These are phyloP conservation scores for Rugalucina vietnamica DNA, from an alignment of 2,888 invertebrate species.

Conservation along the genomic window DNA sequence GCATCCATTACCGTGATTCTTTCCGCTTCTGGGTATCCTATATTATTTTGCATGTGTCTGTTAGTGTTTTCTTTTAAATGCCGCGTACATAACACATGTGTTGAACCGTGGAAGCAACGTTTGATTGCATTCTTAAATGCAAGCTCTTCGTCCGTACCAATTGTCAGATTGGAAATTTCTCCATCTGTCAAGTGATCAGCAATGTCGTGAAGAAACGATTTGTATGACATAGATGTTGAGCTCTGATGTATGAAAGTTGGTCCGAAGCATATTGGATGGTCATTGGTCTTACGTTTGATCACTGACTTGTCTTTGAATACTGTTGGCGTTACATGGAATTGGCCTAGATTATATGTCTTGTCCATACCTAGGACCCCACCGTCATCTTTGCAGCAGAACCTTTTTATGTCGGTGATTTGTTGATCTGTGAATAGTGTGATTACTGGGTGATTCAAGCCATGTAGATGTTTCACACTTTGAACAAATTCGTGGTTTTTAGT, in stretches of 20 bases:
- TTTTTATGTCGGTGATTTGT: conserved; percentile 25
- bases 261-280: conserved; percentile 42
- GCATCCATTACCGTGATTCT: too few species aligned
- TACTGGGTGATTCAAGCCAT: conserved; percentile 17
- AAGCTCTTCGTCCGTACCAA: conserved; percentile 48
- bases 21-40: too few species aligned
- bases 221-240: conserved; percentile 35
- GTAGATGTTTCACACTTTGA: conserved; percentile 13
- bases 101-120: conserved; percentile 16
- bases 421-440: conserved; percentile 29
- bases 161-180: conserved; percentile 7
- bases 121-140: conserved; percentile 39
- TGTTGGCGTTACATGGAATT: conserved; percentile 39
- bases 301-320: conserved; percentile 47
- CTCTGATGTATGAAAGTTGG: conserved; percentile 39
- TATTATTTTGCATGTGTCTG: too few species aligned
- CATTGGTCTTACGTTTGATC: neutral
- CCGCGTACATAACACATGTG: conserved; percentile 43
- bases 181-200: conserved; percentile 34
- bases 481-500: conserved; percentile 32
- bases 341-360: conserved; percentile 42
- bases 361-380: conserved; percentile 38
- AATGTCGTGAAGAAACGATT: conserved; percentile 31
- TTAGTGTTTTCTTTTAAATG: too few species aligned
- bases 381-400: conserved; percentile 32